Evolutionary conservation across 1,140 invertebrate species (phyloP), one percentile per base, ranked within the genome.

Genomic region (Drosophila navojoa): DNA sequence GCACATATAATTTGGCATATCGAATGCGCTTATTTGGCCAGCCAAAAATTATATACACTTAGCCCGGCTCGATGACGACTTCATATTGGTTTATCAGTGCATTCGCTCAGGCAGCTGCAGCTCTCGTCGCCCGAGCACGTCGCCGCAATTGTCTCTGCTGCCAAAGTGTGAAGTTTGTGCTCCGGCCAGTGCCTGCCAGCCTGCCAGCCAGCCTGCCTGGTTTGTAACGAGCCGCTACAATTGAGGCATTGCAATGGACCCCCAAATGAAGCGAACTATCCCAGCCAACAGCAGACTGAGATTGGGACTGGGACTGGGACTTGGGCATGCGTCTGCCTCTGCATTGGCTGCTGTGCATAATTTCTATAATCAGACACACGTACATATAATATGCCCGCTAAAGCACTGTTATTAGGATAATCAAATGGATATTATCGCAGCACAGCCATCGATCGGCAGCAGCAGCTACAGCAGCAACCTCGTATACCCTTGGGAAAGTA

Each of bases 321-420:
- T 44, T 44, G 29, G 32, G 7, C 16, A 38, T 32, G 54, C 27
- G 42, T 42, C 72, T 55, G 59, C 61, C 44, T 19, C 76, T 55
- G 71, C 35, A 11, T 38, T 38, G 35, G 35, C 68, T 76, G 76
- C 61, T 58, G 52, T 61, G 50, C 71, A 75, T 91, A 91, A 92
- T 92, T 91, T 90, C 91, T 92, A 92, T 92, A 92, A 92, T 92
- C 91, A 92, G 91, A 45, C 73, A 90, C 91, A 92, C 91, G 91
- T 92, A 91, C 91, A 90, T 92, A 90, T 91, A 91, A 91, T 91
- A 91, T 91, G 69, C 77, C 63, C 76, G 77, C 90, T 90, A 91
- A 91, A 91, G 71, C 82, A 91, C 90, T 91, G 90, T 91, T 91
- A 91, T 91, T 91, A 91, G 87, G 85, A 91, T 91, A 91, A 91